Base-by-base conservation (phyloP, 2,113 vertebrate genomes). In the Phainopepla nitens region DNA sequence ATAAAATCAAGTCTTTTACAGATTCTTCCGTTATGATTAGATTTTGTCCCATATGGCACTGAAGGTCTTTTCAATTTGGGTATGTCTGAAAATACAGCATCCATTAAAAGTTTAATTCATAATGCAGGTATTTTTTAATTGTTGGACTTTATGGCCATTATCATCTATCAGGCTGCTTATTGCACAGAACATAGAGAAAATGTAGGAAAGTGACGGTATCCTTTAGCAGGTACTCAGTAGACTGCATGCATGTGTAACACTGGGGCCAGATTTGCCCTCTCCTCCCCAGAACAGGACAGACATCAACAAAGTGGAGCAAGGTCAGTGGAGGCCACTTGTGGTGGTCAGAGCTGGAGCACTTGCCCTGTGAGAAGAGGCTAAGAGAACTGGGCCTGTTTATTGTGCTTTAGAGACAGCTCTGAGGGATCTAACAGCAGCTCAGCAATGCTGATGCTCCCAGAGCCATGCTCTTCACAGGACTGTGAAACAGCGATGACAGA, bases 221-320 rank as follows among this genome's bases (percentile, higher is more conserved):
- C 8, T 65, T 75, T 8, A 80, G 36, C 9, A 23, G 35, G 36
- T 33, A 71, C 15, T 79, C 76, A 29, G 15, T 7, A 54, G 24
- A 42, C 18, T 2, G 0, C 3, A 47, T 7, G 1, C 5, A 51
- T 6, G 10, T 45, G 23, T 51, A 87, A 71, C 2, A 3, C 12
- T 15, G 31, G 44, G 31, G 54, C 8, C 49, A 71, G 44, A 54
- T 71, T 58, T 64, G 15, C 11, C 12, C 17, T 28, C 47, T 60
- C n/a, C 41, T 53, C 4, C 33, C 10, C 42, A 41, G 16, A 87
- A 49, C 11, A 71, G 8, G 18, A 62, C n/a, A 58, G 68, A n/a
- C 18, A 20, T 2, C 20, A 29, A 25, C 10, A 7, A 69, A 62
- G 12, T 3, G 16, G 7, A 76, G 24, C 7, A 24, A 61, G 20